These are phyloP conservation scores for Eremobia ochroleuca DNA, from an alignment of 2,888 invertebrate species.

Conservation along the genomic window DNA sequence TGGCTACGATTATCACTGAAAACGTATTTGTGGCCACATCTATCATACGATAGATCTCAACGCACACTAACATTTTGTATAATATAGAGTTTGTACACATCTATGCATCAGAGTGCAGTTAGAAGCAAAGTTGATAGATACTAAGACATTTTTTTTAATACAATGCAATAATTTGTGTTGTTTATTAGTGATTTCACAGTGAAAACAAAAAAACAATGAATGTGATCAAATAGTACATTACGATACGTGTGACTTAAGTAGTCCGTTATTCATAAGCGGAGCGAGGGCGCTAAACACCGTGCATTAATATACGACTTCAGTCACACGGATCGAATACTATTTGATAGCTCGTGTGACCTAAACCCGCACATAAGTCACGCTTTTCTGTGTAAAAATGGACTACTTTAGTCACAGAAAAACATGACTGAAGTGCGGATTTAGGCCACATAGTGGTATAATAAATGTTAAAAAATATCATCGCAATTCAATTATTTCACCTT, in stretches of 20 bases:
- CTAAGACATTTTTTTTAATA: background rate
- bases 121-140: slow-evolving; percentile 5
- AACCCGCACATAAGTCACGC: no score
- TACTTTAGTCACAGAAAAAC: no score
- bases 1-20: slow-evolving; percentile 3
- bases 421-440: no score
- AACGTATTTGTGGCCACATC: background rate
- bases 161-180: background rate
- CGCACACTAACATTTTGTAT: slow-evolving; percentile 20
- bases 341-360: no score
- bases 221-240: background rate
- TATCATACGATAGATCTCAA: slow-evolving; percentile 20
- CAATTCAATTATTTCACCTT: slow-evolving; percentile 6
- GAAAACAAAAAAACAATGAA: background rate
- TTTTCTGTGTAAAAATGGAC: no score
- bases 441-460: no score
- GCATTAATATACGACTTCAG: no score
- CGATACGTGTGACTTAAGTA: background rate
- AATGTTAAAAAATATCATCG: background rate
- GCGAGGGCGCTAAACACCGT: background rate
- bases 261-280: background rate
- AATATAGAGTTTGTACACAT: slow-evolving; percentile 17
- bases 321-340: background rate
- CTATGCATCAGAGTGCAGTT: background rate
- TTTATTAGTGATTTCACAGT: background rate